These are phyloP conservation scores for Diachasma alloeum DNA, from an alignment of 1,140 invertebrate genomes.

Conservation along the genomic window DNA sequence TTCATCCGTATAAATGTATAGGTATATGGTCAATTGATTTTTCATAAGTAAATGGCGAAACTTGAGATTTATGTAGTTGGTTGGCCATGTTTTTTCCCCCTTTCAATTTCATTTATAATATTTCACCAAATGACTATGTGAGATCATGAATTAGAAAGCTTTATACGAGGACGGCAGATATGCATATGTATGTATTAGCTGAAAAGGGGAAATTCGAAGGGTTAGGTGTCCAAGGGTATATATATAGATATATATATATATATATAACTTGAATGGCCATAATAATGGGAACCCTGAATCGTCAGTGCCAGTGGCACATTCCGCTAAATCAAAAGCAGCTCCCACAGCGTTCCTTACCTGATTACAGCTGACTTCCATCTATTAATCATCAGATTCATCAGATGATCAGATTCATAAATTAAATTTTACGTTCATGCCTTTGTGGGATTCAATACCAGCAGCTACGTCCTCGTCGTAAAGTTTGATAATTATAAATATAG, in stretches of 20 bases:
- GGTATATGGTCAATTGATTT: background rate
- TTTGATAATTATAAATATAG: no score
- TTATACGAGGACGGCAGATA: background rate
- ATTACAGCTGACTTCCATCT: background rate
- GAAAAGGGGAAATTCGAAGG: constrained; percentile 18
- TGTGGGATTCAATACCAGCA: no score
- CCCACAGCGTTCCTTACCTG: constrained; percentile 43
- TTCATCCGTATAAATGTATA: background rate
- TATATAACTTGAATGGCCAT: constrained; percentile 14
- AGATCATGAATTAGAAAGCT: background rate
- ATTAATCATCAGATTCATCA: no score
- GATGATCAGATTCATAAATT: no score
- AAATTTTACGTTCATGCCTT: no score
- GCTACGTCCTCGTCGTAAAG: no score
- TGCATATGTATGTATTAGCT: background rate
- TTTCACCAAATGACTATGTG: constrained; percentile 20
- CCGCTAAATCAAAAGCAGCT: constrained; percentile 61
- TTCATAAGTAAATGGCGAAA: background rate
- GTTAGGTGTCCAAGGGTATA: constrained; percentile 25
- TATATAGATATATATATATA: no score
- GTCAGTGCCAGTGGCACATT: constrained; percentile 59
- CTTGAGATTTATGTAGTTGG: background rate
- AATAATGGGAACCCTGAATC: constrained; percentile 48
- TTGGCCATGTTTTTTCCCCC: constrained; percentile 34
- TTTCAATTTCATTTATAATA: constrained; percentile 20